Conservation (phyloP, 2,113 vertebrate species). For the Trichechus manatus region DNA sequence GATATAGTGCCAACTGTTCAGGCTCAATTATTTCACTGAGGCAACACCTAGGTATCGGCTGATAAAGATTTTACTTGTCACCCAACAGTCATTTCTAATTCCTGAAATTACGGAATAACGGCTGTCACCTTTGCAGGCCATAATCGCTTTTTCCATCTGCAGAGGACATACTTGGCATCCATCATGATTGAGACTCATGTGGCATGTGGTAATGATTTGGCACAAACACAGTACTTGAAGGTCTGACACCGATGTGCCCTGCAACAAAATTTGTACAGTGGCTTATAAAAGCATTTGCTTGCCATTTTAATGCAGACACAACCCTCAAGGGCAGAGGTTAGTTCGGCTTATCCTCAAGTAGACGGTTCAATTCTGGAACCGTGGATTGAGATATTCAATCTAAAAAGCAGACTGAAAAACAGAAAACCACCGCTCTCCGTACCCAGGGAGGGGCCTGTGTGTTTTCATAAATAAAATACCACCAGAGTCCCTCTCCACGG, state of each 20-base stretch:
- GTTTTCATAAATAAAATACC: background rate
- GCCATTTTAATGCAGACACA: background rate
- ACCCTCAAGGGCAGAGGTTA: background rate
- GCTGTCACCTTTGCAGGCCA: slow-evolving; percentile 90
- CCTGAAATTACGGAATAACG: background rate
- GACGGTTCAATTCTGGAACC: background rate
- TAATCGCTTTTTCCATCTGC: slow-evolving; percentile 85
- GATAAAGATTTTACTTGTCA: slow-evolving; percentile 73
- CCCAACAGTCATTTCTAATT: background rate
- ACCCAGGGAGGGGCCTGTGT: background rate
- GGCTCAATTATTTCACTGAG: slow-evolving; percentile 5
- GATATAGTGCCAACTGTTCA: background rate
- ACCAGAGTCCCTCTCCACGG: background rate
- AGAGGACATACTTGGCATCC: slow-evolving; percentile 85
- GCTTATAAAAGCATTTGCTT: background rate
- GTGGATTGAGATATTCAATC: background rate
- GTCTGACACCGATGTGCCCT: background rate
- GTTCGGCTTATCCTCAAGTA: background rate
- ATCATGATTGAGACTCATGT: slow-evolving; percentile 74
- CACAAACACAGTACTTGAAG: slow-evolving; percentile 8
- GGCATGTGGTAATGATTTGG: slow-evolving; percentile 21
- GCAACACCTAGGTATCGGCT: background rate
- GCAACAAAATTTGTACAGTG: slow-evolving; percentile 43
- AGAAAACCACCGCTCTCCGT: background rate
- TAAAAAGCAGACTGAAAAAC: background rate